Evolutionary conservation across 1,140 invertebrate species (phyloP), one percentile per base, ranked within the genome.

Genomic region (Rhagoletis zephyria): DNA sequence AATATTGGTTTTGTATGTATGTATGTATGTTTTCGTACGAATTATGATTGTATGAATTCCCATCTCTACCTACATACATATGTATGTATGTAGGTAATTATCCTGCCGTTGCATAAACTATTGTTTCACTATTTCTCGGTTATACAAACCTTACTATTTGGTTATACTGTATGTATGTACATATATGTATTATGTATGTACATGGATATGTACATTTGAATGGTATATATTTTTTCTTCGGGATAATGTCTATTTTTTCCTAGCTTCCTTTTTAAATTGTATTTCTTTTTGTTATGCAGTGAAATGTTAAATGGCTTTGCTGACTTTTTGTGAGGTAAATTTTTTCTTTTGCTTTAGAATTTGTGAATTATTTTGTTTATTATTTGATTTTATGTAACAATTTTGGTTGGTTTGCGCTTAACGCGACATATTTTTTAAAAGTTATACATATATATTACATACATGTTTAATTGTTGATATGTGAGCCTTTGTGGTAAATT

Each of bases 251-350:
- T 56, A 10, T 7, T 56, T 63, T 63, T 63, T 67, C 3, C 64
- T 30, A 30, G 40, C 30, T 19, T 30, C 30, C 30, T 67, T 67
- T 67, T 30, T 40, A 40, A 9, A 30, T 30, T 67, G 3, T 67
- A 30, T 30, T 30, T 30, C 30, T 67, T 56, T 77, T 51, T 5
- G 12, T 19, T 77, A 16, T 81, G 48, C 56, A 16, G n/a, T 81
- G n/a, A 81, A n/a, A 51, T 81, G 48, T 42, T 81, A 19, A 56
- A 81, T 81, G 48, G 48, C n/a, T 81, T 81, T 81, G n/a, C 48
- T 81, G 74, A 81, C 74, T 19, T 81, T 16, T n/a, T 48, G 56
- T 81, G 74, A 81, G 74, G 74, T 81, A 81, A 51, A 30, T 19
- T 19, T 81, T 81, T 81, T 51, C 56, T 10, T 51, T 30, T 56